Percentiles rank a stretch among this genome's conserved stretches.
Evolutionary conservation across 2,888 invertebrate species (phyloP).

Genomic region (Drosophila stalkeri): DNA sequence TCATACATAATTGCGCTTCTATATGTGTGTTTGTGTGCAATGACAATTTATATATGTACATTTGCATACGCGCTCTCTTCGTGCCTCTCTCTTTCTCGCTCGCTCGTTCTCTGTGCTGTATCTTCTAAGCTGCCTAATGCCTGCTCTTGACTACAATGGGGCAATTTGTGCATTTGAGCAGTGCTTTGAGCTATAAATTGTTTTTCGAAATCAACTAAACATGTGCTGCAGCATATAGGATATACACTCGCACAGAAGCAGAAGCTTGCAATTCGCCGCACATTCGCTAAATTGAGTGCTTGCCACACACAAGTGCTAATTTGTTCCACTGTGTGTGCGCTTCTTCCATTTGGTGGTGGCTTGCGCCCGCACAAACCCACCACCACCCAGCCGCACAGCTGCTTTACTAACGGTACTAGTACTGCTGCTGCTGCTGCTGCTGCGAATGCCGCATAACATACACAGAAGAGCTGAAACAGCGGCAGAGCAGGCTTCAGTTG

Average conservation of each 20-base stretch:
- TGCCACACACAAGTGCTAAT: conserved; percentile 14
- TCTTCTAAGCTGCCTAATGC: conserved; percentile 16
- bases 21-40: neutral
- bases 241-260: neutral
- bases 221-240: conserved; percentile 3
- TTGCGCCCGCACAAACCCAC: conserved; percentile 35
- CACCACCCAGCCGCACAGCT: conserved; percentile 33
- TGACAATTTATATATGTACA: conserved; percentile 5
- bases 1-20: neutral
- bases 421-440: conserved; percentile 37
- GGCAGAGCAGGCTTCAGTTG: conserved; percentile 33
- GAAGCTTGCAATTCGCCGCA: conserved; percentile 11
- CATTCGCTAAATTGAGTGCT: conserved; percentile 1
- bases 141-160: conserved; percentile 19
- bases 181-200: neutral
- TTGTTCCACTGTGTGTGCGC: conserved; percentile 20
- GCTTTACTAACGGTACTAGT: conserved; percentile 42
- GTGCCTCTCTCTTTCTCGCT: neutral
- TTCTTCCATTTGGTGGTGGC: conserved; percentile 47
- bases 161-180: conserved; percentile 12
- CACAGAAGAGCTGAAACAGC: conserved; percentile 21
- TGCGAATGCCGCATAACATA: conserved; percentile 30
- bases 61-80: conserved; percentile 16
- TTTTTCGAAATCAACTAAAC: neutral
- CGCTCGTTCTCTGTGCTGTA: neutral